Percentiles rank a stretch among this genome's conserved stretches.
These are phyloP conservation scores for Drosophila teissieri DNA, from an alignment of 1,140 invertebrate genomes.

Conservation along the genomic window DNA sequence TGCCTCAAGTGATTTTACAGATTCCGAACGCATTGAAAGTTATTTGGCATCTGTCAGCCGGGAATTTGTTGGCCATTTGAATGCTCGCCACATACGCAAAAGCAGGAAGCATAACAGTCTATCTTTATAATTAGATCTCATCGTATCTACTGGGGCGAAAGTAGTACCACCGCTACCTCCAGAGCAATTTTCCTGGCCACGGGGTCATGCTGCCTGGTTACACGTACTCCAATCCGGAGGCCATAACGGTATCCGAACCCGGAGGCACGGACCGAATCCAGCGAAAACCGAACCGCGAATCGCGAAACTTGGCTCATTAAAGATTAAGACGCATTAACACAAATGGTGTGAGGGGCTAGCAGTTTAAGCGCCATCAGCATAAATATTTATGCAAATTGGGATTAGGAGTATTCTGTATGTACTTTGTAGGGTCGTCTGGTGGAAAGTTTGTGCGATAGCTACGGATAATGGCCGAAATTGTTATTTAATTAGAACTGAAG, in stretches of 20 bases:
- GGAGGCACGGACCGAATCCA: slow-evolving; percentile 9
- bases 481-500: slow-evolving; percentile 70
- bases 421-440: slow-evolving; percentile 28
- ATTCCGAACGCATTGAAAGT: slow-evolving; percentile 34
- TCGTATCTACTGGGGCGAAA: slow-evolving; percentile 40
- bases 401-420: slow-evolving; percentile 74
- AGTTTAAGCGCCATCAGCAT: slow-evolving; percentile 74
- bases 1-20: slow-evolving; percentile 11
- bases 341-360: slow-evolving; percentile 52
- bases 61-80: slow-evolving; percentile 47
- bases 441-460: slow-evolving; percentile 35
- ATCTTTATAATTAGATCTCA: slow-evolving; percentile 78
- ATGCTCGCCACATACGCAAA: slow-evolving; percentile 54
- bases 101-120: slow-evolving; percentile 55
- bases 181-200: slow-evolving; percentile 15
- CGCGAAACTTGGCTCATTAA: slow-evolving; percentile 78
- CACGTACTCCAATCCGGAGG: slow-evolving; percentile 42
- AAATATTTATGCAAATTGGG: slow-evolving; percentile 83
- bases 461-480: slow-evolving; percentile 46
- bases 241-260: slow-evolving; percentile 14
- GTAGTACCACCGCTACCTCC: slow-evolving; percentile 58
- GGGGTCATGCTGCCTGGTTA: slow-evolving; percentile 41
- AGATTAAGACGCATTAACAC: slow-evolving; percentile 82
- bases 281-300: slow-evolving; percentile 57
- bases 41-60: slow-evolving; percentile 26